Evolutionary conservation across 2,797 vertebrate genomes (phyloP).

Genomic region (Acipenser oxyrinchus): DNA sequence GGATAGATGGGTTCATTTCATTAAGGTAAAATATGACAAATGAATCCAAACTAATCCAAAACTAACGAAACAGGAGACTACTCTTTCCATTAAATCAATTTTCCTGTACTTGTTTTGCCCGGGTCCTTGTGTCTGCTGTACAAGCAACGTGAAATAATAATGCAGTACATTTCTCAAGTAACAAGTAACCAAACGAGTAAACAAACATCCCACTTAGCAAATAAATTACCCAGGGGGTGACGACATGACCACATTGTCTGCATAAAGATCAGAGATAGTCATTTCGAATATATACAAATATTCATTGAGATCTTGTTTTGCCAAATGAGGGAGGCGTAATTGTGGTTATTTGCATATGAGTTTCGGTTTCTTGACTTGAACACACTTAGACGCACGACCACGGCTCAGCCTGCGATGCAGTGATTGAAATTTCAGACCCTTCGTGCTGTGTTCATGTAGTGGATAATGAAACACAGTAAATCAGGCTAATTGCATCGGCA

Average conservation of each 20-base stretch:
- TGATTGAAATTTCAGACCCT: slow-evolving; percentile 10
- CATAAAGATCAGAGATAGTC: slow-evolving; percentile 25
- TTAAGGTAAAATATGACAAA: no score
- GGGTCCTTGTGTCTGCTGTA: not conserved
- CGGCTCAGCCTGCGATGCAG: not conserved
- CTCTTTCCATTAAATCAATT: no score
- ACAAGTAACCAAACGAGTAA: slow-evolving; percentile 40
- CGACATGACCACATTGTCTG: slow-evolving; percentile 37
- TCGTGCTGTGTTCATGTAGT: slow-evolving; percentile 9
- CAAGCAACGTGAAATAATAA: slow-evolving; percentile 1
- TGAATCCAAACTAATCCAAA: no score
- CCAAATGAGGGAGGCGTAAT: slow-evolving; percentile 55
- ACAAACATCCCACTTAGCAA: slow-evolving; percentile 60
- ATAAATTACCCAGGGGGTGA: slow-evolving; percentile 52
- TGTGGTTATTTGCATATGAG: slow-evolving; percentile 57
- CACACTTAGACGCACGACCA: not conserved
- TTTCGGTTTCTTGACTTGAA: slow-evolving; percentile 1
- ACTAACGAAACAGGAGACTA: no score
- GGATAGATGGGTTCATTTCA: no score
- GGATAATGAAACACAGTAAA: slow-evolving; percentile 3
- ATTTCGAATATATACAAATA: slow-evolving; percentile 44
- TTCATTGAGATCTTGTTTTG: slow-evolving; percentile 53
- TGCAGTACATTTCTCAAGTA: slow-evolving; percentile 10
- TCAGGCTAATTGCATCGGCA: no score
- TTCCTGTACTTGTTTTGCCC: not conserved